Conservation (phyloP, 2,797 vertebrate genomes). For the Urocyon cinereoargenteus region DNA sequence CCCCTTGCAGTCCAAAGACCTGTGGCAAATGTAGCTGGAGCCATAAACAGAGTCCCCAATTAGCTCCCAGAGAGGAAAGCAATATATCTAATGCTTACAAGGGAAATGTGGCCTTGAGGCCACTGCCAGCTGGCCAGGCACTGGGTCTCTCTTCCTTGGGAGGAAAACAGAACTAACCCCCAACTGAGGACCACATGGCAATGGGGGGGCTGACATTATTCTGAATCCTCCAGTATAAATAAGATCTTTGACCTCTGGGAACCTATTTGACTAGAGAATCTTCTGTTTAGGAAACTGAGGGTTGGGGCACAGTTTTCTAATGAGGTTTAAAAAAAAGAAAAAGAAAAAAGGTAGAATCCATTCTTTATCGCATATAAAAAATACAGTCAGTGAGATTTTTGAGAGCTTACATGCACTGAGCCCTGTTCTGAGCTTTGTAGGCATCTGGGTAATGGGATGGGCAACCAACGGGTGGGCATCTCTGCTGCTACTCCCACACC, state of each 20-base stretch:
- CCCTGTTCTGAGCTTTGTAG: not conserved
- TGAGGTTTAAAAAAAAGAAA: not conserved
- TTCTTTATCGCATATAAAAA: not conserved
- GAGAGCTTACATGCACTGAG: fast-evolving
- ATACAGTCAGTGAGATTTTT: not conserved
- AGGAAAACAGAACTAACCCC: not conserved
- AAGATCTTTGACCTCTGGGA: not conserved
- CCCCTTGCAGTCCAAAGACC: slow-evolving; percentile 68
- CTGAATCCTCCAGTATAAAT: not conserved
- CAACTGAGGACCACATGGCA: not conserved
- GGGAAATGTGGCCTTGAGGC: slow-evolving; percentile 37
- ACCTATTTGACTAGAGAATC: not conserved
- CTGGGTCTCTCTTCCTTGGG: slow-evolving; percentile 30
- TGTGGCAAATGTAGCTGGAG: slow-evolving; percentile 69
- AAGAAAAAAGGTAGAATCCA: not conserved
- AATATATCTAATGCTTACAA: slow-evolving; percentile 37
- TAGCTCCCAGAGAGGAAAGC: slow-evolving; percentile 50
- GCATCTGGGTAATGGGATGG: not conserved
- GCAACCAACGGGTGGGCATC: fast-evolving
- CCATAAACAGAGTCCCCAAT: slow-evolving; percentile 35
- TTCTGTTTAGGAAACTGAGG: not conserved
- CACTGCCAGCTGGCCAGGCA: not conserved
- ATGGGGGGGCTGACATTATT: not conserved
- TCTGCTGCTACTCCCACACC: not conserved
- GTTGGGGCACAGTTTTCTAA: not conserved